Evolutionary conservation across 2,113 vertebrate genomes (phyloP), one percentile per base, ranked within the genome.

Genomic region (Tyrannus savana): DNA sequence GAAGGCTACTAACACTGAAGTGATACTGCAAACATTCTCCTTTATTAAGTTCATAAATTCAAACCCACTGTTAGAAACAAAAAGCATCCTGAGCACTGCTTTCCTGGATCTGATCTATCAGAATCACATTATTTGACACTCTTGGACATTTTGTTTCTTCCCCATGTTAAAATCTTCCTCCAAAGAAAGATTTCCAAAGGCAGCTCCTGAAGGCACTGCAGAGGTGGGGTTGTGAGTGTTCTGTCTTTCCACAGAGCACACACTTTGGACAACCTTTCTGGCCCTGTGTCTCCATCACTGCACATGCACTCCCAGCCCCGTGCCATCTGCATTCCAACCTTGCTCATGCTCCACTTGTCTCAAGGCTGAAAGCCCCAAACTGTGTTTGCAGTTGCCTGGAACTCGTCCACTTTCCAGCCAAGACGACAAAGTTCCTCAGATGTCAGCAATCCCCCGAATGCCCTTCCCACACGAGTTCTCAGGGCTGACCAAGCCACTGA

Each of bases 401-500:
- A 94, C 83, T 95, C 83, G 58, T 92, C 92, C 94, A 95, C 94
- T 93, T 93, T 92, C 84, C 76, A 97, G 50, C 68, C 86, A 90
- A 60, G 76, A 96, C 9, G 25, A 92, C 81, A 92, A 93, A 74
- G 83, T 84, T 78, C 44, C 89, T 95, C 80, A 93, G 90, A 93
- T 78, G 94, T 92, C 96, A 97, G 94, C 96, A 93, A 84, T 77
- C 84, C 64, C 83, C 76, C 64, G 67, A 84, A 81, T 89, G 73
- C 89, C 89, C 94, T 97, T 95, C 96, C 95, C 93, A 97, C 96
- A 89, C 90, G n/a, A 95, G 83, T 93, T 92, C 87, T 92, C 91
- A 55, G 68, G 76, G 89, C 74, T 30, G 86, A 90, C 93, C 96
- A 97, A 93, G 91, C 16, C 79, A 69, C 91, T 73, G 87, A 86